Conservation (phyloP, 1,140 invertebrate genomes). For the Coptotermes formosanus region DNA sequence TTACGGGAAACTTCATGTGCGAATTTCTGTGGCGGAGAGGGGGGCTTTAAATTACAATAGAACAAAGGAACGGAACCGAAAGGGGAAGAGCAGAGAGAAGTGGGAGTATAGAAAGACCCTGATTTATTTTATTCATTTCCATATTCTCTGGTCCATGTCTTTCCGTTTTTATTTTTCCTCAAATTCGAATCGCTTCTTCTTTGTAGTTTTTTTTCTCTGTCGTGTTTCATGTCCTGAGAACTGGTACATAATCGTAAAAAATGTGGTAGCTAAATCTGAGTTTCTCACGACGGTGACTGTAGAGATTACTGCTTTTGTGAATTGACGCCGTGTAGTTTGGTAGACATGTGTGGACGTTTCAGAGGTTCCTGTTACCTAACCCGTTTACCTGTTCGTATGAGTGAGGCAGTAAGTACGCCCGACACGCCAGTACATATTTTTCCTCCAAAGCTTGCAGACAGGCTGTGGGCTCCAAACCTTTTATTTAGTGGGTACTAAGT, state of each 20-base stretch:
- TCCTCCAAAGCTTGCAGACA: too few relatives aligned
- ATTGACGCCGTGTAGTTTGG: too few relatives aligned
- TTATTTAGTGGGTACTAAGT: too few relatives aligned
- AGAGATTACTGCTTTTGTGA: too few relatives aligned
- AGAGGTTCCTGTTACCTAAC: too few relatives aligned
- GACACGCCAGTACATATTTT: too few relatives aligned
- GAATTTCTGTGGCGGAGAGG: background rate
- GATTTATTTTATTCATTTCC: conserved; percentile 19
- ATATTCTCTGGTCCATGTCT: conserved; percentile 15
- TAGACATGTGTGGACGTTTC: too few relatives aligned
- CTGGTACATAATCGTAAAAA: background rate
- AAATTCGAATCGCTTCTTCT: background rate
- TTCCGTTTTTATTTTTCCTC: background rate
- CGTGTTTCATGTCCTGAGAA: background rate
- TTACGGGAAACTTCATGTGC: background rate
- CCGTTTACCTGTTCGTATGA: too few relatives aligned
- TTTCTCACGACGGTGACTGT: too few relatives aligned
- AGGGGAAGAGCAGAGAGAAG: background rate
- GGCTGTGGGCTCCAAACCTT: too few relatives aligned
- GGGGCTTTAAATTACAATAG: conserved; percentile 15
- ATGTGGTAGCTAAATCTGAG: background rate
- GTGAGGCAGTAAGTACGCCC: too few relatives aligned
- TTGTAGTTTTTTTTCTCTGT: background rate
- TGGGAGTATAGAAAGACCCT: conserved; percentile 13
- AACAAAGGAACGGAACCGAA: background rate